Percentiles rank a stretch among this genome's conserved stretches.
Conservation (phyloP, 53 echinoderm and acorn worm genomes). For the Zoroaster sp. region DNA sequence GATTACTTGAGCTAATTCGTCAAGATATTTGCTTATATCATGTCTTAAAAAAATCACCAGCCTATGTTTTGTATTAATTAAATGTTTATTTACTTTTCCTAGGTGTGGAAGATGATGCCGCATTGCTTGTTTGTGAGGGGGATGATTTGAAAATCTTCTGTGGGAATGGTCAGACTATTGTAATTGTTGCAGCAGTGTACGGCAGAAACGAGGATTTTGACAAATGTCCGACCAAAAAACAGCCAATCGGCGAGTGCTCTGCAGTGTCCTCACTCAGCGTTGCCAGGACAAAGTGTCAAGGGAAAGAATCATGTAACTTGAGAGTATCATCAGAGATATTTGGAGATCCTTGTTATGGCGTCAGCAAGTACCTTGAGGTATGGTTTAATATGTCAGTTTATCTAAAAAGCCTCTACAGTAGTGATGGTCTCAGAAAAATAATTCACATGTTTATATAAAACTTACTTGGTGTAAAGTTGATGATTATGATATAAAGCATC, state of each 20-base stretch:
- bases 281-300: conserved; percentile 20
- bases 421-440: too few relatives aligned
- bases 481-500: too few relatives aligned
- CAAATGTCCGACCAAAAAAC: not conserved
- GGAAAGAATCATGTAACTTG: conserved; percentile 41
- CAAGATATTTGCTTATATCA: too few relatives aligned
- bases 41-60: too few relatives aligned
- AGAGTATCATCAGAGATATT: conserved; percentile 18
- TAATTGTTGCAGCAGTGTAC: conserved; percentile 66
- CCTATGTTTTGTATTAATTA: too few relatives aligned
- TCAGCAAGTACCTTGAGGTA: conserved; percentile 63
- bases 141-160: conserved; percentile 55
- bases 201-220: conserved; percentile 50
- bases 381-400: not conserved
- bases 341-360: conserved; percentile 48
- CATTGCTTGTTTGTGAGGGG: conserved; percentile 39
- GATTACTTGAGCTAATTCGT: too few relatives aligned
- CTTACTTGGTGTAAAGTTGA: too few relatives aligned
- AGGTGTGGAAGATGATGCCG: not conserved
- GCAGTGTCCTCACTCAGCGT: not conserved
- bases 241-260: conserved; percentile 1
- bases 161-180: conserved; percentile 54
- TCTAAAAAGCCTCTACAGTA: too few relatives aligned
- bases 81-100: not conserved
- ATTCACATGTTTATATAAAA: too few relatives aligned